Evolutionary conservation across 2,888 invertebrate species (phyloP), one percentile per base, ranked within the genome.

Genomic region (Diarsia dahlii): DNA sequence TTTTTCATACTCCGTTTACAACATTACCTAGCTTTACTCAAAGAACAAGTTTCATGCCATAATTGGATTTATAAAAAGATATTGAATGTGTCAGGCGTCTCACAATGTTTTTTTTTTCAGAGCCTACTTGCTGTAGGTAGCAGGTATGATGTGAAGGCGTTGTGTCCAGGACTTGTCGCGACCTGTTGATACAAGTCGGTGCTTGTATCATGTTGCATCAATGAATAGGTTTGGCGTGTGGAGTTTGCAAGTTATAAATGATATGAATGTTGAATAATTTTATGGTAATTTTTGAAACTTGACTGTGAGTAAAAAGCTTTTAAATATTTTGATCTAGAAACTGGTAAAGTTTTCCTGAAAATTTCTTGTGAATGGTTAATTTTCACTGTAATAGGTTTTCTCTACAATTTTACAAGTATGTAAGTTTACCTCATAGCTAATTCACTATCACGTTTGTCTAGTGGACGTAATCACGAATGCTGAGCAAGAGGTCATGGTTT

Each of bases 1-100:
- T 28, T 39, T 15, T 54, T 20, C 18, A 20, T 28, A 54, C 12
- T 20, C 23, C n/a, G n/a, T n/a, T n/a, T n/a, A 34, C 48, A 74
- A 76, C 28, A 50, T 34, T 75, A 52, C 45, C 62, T 20, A 63
- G 62, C 3, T 63, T 34, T 63, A 34, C 34, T 45, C 23, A 62
- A 60, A 69, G 48, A 82, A 82, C 78, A 50, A 58, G 56, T 80
- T 82, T 50, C 62, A 77, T 67, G 66, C 15, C 39, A 48, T 77
- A 67, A 80, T 58, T 82, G 80, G 63, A 70, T 82, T 82, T 77
- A 82, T 82, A 80, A 80, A 82, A 80, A 80, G 52, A 78, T 82
- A 71, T 67, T 78, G 52, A 70, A 70, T 66, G 46, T 82, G 82
- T 76, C 77, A 77, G 48, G 60, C 64, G 28, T n/a, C 20, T 15